phyloP scores from a whole-genome alignment of 1,140 invertebrate species.

The Panagrolaimus sp. region DNA sequence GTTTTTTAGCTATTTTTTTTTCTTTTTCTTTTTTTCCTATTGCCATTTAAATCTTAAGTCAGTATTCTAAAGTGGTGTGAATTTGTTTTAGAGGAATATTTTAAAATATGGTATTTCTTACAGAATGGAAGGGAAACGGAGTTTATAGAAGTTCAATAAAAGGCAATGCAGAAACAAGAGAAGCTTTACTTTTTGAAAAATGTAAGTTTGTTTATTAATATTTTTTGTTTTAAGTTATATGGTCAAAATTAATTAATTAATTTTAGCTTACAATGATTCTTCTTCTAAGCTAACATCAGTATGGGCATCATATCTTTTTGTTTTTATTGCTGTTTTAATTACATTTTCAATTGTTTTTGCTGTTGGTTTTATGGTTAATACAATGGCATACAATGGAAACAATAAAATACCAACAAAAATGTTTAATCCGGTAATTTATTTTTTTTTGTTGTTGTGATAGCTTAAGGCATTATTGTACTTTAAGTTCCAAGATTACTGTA shows the following conservation, averaged over 20 bases:
- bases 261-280: neutral
- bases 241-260: no score
- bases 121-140: conserved; percentile 8
- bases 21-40: no score
- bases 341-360: conserved; percentile 33
- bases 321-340: conserved; percentile 29
- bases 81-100: conserved; percentile 16
- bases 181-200: conserved; percentile 79
- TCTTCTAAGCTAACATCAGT: conserved; percentile 23
- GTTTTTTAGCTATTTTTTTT: no score
- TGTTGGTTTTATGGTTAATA: conserved; percentile 28
- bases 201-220: conserved; percentile 71
- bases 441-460: neutral
- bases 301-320: conserved; percentile 32
- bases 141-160: conserved; percentile 15
- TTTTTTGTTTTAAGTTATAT: no score
- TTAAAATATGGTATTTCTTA: conserved; percentile 18
- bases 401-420: neutral
- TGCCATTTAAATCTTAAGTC: no score
- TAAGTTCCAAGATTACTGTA: no score
- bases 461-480: no score
- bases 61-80: neutral
- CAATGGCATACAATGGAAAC: conserved; percentile 15
- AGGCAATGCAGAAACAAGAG: conserved; percentile 78
- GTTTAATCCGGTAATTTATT: conserved; percentile 7